Percentiles rank a stretch among this genome's conserved stretches.
These are phyloP conservation scores for Mesorhabditis spiculigera DNA, from an alignment of 2,888 invertebrate genomes.

Conservation along the genomic window DNA sequence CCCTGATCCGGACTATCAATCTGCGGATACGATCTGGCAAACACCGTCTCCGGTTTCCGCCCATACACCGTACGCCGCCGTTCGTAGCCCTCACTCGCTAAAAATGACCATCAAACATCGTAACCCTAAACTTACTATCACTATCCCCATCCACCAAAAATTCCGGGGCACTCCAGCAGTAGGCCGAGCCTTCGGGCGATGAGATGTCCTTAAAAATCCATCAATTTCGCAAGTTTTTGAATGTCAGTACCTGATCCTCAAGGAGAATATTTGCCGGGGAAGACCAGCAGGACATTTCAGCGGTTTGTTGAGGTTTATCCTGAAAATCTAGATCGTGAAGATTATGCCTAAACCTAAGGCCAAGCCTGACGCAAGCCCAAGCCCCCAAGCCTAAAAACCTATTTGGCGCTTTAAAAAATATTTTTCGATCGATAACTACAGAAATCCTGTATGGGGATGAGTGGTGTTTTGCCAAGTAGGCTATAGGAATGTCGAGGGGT, in stretches of 20 bases:
- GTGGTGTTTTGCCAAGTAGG: too few relatives aligned
- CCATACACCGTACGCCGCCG: neutral
- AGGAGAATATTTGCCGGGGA: neutral
- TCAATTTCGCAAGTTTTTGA: neutral
- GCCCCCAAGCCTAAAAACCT: neutral
- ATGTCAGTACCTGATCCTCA: neutral
- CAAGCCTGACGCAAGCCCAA: neutral
- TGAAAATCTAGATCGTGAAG: neutral
- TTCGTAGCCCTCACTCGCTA: neutral
- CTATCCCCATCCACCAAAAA: neutral
- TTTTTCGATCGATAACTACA: neutral
- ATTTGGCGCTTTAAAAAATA: neutral
- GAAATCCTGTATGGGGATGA: too few relatives aligned
- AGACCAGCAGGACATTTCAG: neutral
- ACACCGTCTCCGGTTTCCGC: neutral
- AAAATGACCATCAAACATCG: too few relatives aligned
- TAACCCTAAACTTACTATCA: neutral
- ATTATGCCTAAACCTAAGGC: neutral
- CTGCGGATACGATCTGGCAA: slow-evolving; percentile 4
- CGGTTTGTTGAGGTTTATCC: too few relatives aligned
- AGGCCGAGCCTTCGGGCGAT: slow-evolving; percentile 1
- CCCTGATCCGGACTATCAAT: neutral
- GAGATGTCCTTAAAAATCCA: neutral
- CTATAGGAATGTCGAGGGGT: too few relatives aligned
- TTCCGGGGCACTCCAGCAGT: slow-evolving; percentile 5